A percentile compares a stretch with the other conserved stretches of the same genome.
Evolutionary conservation across 2,797 vertebrate species (phyloP).

Genomic region (Megalops cyprinoides): DNA sequence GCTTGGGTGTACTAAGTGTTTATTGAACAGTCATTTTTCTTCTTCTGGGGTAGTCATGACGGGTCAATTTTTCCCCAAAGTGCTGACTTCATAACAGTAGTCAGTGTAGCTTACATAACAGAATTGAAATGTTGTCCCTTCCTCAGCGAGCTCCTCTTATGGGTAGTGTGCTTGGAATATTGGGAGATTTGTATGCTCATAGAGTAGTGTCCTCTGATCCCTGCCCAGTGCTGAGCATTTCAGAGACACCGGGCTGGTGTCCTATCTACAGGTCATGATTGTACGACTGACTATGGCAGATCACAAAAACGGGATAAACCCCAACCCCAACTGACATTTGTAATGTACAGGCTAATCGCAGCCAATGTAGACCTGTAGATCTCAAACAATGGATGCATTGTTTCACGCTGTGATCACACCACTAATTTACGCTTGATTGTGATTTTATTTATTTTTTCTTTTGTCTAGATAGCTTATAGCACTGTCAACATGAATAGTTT

Average conservation of each 20-base stretch:
- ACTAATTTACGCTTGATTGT: not conserved
- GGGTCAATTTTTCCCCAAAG: slow-evolving; percentile 5
- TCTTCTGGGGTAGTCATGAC: not conserved
- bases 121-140: not conserved
- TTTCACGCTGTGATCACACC: not conserved
- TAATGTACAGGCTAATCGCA: not conserved
- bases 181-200: not conserved
- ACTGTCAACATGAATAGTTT: no score
- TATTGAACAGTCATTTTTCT: not conserved
- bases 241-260: not conserved
- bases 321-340: not conserved
- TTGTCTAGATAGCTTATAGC: not conserved
- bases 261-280: not conserved
- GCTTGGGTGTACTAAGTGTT: not conserved
- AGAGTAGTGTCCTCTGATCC: no score
- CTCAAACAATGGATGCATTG: no score
- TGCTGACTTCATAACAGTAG: not conserved
- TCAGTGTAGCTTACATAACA: not conserved
- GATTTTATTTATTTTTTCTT: no score
- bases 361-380: no score
- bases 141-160: not conserved
- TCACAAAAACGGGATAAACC: not conserved
- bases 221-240: not conserved
- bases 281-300: no score
- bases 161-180: not conserved